A percentile compares a stretch with the other conserved stretches of the same genome.
These are phyloP conservation scores for Dicranocentrus wangi DNA, from an alignment of 2,888 invertebrate genomes.

Conservation along the genomic window DNA sequence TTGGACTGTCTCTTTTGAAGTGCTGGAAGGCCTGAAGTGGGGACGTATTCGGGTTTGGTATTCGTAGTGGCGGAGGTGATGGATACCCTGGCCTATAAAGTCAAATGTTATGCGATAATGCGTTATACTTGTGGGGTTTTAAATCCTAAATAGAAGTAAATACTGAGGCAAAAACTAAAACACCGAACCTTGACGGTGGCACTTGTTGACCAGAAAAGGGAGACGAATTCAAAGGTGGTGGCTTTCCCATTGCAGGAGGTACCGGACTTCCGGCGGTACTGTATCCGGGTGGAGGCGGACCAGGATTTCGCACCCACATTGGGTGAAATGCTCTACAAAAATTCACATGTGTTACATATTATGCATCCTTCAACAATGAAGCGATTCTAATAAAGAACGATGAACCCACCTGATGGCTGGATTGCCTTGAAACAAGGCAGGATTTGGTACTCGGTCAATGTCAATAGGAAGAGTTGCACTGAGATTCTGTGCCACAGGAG, in stretches of 20 bases:
- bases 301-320: constrained; percentile 68
- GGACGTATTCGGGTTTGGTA: constrained; percentile 70
- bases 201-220: constrained; percentile 65
- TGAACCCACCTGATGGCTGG: constrained; percentile 67
- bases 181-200: constrained; percentile 66
- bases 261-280: constrained; percentile 47
- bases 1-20: constrained; percentile 66
- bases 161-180: too few relatives aligned
- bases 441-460: constrained; percentile 67
- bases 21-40: constrained; percentile 71
- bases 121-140: too few relatives aligned
- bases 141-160: too few relatives aligned
- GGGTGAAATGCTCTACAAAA: constrained; percentile 64
- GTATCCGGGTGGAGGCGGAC: constrained; percentile 63
- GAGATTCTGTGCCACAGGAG: constrained; percentile 54
- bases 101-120: too few relatives aligned
- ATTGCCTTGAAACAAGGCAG: constrained; percentile 65
- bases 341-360: too few relatives aligned
- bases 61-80: constrained; percentile 68
- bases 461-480: constrained; percentile 64
- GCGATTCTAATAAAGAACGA: too few relatives aligned
- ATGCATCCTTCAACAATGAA: too few relatives aligned
- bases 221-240: constrained; percentile 70
- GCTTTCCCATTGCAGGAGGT: constrained; percentile 68
- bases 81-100: constrained; percentile 64